Evolutionary conservation across 2,888 invertebrate species (phyloP).

Genomic region (Erebia aethiops): DNA sequence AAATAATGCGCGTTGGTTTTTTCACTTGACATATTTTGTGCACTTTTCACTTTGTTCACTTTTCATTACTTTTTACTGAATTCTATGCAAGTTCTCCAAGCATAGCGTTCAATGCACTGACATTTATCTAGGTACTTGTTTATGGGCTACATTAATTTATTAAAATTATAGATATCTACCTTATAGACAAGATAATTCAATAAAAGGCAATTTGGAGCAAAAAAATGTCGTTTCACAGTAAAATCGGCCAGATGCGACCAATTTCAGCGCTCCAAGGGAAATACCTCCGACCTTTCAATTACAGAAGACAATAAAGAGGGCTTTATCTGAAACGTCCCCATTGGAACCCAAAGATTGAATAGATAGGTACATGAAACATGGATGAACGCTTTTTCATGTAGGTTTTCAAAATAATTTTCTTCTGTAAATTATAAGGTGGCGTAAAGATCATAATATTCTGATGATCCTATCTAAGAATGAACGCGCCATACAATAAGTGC

Average conservation of each 20-base stretch:
- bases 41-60: too few species aligned
- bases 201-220: constrained; percentile 29
- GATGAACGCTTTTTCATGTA: constrained; percentile 18
- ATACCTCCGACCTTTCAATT: constrained; percentile 75
- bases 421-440: neutral
- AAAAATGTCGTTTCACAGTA: constrained; percentile 54
- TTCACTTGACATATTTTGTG: too few species aligned
- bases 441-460: too few species aligned
- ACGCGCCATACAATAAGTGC: too few species aligned
- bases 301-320: constrained; percentile 75
- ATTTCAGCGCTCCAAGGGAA: constrained; percentile 66
- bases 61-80: too few species aligned
- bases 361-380: constrained; percentile 16
- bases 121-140: neutral
- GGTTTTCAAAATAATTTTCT: constrained; percentile 23
- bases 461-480: too few species aligned
- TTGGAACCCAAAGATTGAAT: constrained; percentile 41
- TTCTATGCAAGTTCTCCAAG: too few species aligned
- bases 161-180: neutral
- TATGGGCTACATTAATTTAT: neutral
- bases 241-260: constrained; percentile 63
- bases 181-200: neutral
- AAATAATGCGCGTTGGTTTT: too few species aligned
- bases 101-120: too few species aligned
- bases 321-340: constrained; percentile 57